Base-by-base conservation (phyloP, 2,113 vertebrate genomes). In the Corythornis madagascariensis region DNA sequence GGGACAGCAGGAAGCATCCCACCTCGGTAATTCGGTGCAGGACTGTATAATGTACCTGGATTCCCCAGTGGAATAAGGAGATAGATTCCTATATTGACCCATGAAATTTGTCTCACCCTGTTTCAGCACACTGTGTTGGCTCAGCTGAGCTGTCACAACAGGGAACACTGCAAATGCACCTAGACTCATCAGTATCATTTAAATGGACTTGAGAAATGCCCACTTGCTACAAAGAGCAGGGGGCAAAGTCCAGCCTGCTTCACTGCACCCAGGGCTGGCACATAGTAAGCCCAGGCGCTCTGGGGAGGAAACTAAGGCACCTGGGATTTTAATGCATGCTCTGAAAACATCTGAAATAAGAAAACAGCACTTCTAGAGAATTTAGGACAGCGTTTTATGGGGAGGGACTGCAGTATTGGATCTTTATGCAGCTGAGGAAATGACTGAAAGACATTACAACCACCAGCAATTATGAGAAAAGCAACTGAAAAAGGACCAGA, bases 391-490 rank as follows among this genome's bases (percentile, higher is more conserved):
- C 33, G 25, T 90, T 94, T 81, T 55, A 52, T 15, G 20, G 47
- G 74, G 64, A 75, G 33, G 79, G 35, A 42, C 52, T 71, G 63
- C 13, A 47, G 33, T 45, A 28, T 38, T 59, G 22, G 75, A 61
- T 67, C 47, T 93, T 80, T 48, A 63, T 53, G 74, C 52, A 26
- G 26, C 33, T 33, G 56, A 75, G 42, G 45, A 77, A 66, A 38
- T 79, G 84, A 95, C 21, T 69, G 83, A 84, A 89, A 74, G 50
- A 71, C 77, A 45, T 85, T 92, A 75, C 43, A 77, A 83, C 33
- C 60, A n/a, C 33, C 65, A 71, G 64, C 57, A 89, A 43, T 22
- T 85, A 92, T 73, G 72, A 86, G 75, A 81, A 91, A 91, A 87
- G 89, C 76, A 48, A 87, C 79, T 63, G 63, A 71, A 59, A 83